Percentiles rank a stretch among this genome's conserved stretches.
Evolutionary conservation across 2,888 invertebrate genomes (phyloP).

Genomic region (Chloroclysta siterata): DNA sequence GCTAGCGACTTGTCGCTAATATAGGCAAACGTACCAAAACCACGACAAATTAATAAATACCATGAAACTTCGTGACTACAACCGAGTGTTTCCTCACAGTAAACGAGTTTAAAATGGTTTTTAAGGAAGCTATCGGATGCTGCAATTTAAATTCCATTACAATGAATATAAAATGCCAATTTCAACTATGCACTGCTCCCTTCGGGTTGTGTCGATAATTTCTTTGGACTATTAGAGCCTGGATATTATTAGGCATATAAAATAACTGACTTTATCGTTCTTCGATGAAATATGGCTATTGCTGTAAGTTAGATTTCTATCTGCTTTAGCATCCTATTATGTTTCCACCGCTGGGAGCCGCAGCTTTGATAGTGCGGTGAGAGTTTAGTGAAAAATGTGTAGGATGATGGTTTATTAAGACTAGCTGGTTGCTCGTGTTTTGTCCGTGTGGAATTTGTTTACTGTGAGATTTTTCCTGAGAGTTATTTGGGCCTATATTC

Average conservation of each 20-base stretch:
- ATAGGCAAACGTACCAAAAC: constrained; percentile 22
- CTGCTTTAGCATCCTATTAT: constrained; percentile 21
- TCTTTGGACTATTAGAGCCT: constrained; percentile 48
- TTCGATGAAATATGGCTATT: constrained; percentile 27
- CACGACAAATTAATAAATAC: constrained; percentile 54
- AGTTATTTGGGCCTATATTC: too few relatives aligned
- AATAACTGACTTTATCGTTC: constrained; percentile 37
- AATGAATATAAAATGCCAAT: constrained; percentile 73
- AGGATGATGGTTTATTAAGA: background rate
- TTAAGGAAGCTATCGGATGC: constrained; percentile 69
- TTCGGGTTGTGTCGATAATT: constrained; percentile 53
- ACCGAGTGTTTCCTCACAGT: constrained; percentile 58
- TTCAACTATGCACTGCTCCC: constrained; percentile 58
- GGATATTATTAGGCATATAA: constrained; percentile 44
- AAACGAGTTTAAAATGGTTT: constrained; percentile 67
- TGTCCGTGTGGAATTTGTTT: too few relatives aligned
- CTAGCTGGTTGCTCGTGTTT: too few relatives aligned
- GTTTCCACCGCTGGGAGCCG: constrained; percentile 5
- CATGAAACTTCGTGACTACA: constrained; percentile 74
- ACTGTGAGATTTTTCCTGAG: too few relatives aligned
- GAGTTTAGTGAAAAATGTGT: background rate
- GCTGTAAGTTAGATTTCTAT: constrained; percentile 15
- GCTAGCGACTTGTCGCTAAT: constrained; percentile 22
- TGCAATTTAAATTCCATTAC: constrained; percentile 76
- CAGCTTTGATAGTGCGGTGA: background rate